Percentiles rank a stretch among this genome's conserved stretches.
Conservation (phyloP, 2,797 vertebrate species). For the Anableps anableps region DNA sequence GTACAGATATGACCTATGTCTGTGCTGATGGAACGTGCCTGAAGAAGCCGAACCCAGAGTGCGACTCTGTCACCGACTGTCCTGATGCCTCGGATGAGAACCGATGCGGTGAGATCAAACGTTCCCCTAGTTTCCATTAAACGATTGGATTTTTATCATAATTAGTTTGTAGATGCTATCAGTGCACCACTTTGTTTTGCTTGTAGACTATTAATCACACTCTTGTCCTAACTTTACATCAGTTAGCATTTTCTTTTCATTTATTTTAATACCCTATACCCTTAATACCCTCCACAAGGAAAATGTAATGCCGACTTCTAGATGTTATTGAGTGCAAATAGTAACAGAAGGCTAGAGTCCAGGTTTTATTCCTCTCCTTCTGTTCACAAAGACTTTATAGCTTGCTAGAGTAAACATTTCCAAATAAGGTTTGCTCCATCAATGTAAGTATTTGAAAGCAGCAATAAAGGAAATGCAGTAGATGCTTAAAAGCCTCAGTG, state of each 20-base stretch:
- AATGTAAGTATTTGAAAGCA: neutral
- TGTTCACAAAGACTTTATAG: neutral
- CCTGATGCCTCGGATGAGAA: constrained; percentile 89
- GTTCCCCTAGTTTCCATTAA: neutral
- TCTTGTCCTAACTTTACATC: neutral
- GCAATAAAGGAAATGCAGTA: neutral
- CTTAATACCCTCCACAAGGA: neutral
- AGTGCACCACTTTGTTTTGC: neutral
- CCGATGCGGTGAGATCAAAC: constrained; percentile 84
- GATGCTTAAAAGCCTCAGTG: neutral
- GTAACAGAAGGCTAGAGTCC: neutral
- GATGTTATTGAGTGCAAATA: neutral
- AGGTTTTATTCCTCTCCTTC: neutral
- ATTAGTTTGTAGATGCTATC: neutral
- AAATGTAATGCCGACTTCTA: neutral
- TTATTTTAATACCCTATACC: no score
- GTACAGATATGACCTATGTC: constrained; percentile 87
- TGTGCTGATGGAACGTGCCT: constrained; percentile 90
- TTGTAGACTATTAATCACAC: neutral
- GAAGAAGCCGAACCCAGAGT: constrained; percentile 91
- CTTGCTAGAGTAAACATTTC: neutral
- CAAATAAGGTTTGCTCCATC: neutral
- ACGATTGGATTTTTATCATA: neutral
- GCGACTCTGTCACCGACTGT: constrained; percentile 87
- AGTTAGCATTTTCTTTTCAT: neutral